Percentiles rank a stretch among this genome's conserved stretches.
phyloP scores from a whole-genome alignment of 2,797 vertebrate species.

The Sebastes vulpes region DNA sequence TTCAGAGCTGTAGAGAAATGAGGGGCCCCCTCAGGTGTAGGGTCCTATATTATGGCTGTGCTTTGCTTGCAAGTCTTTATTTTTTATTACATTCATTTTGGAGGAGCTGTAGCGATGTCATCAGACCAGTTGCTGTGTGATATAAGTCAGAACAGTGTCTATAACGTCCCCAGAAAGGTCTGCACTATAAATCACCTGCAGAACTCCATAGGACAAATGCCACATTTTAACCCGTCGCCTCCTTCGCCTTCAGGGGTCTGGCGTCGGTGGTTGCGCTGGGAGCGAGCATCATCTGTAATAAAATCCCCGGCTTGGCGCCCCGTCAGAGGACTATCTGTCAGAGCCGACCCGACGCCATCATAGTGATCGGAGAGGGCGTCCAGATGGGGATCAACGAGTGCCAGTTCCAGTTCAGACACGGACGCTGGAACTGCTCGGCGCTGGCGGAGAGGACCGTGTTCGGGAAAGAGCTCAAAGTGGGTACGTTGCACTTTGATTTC shows the following conservation, averaged over 20 bases:
- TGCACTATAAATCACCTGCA: neutral
- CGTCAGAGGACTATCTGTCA: slow-evolving; percentile 98
- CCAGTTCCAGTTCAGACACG: slow-evolving; percentile 96
- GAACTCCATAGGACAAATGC: too few species aligned
- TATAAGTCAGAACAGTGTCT: neutral
- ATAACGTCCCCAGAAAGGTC: neutral
- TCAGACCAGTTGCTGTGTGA: too few species aligned
- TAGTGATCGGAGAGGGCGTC: slow-evolving; percentile 97
- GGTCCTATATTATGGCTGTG: neutral
- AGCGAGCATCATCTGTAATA: slow-evolving; percentile 98
- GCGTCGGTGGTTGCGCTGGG: slow-evolving; percentile 97
- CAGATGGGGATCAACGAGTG: slow-evolving; percentile 98
- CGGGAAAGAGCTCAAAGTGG: slow-evolving; percentile 98
- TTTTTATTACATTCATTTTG: neutral
- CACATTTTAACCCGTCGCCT: neutral
- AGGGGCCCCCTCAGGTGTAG: neutral
- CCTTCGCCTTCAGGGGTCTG: slow-evolving; percentile 87
- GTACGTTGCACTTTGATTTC: slow-evolving; percentile 86
- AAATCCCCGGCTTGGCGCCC: slow-evolving; percentile 96
- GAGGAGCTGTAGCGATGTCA: neutral
- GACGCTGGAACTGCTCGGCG: slow-evolving; percentile 98
- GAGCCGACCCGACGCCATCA: slow-evolving; percentile 97
- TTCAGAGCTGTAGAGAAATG: too few species aligned
- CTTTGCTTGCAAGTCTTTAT: neutral
- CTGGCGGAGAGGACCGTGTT: slow-evolving; percentile 97